phyloP scores from a whole-genome alignment of 1,140 invertebrate genomes.

The Dryas iulia region DNA sequence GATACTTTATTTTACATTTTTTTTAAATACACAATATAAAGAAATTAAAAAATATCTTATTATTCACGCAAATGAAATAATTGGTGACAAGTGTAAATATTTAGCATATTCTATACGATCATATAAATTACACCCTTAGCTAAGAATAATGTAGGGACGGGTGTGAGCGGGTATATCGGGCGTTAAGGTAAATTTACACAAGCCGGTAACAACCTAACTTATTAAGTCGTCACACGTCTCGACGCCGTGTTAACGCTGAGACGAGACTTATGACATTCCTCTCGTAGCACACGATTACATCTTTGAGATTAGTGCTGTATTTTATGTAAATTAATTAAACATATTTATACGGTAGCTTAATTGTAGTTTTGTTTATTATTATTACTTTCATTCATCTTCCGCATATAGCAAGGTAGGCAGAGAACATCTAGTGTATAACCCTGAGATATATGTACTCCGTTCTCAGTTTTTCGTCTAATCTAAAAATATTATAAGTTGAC shows the following conservation, averaged over 20 bases:
- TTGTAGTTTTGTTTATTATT: neutral
- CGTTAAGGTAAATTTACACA: constrained; percentile 75
- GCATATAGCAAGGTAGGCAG: neutral
- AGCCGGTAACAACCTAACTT: constrained; percentile 68
- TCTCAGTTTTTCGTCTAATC: no score
- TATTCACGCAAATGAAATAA: neutral
- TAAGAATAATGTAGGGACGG: constrained; percentile 70
- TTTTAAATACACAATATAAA: no score
- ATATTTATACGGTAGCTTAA: neutral
- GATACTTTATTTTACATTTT: no score
- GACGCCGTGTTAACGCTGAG: constrained; percentile 42
- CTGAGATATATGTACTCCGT: no score
- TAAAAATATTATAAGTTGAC: no score
- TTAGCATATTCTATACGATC: constrained; percentile 48
- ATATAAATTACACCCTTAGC: constrained; percentile 70
- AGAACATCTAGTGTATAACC: no score
- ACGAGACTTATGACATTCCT: constrained; percentile 49
- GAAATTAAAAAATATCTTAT: neutral
- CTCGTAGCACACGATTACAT: constrained; percentile 31
- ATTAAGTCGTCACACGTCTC: constrained; percentile 65
- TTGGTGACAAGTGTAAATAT: constrained; percentile 1
- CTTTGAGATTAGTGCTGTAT: constrained; percentile 15
- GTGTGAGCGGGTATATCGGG: constrained; percentile 56
- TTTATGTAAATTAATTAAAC: constrained; percentile 26
- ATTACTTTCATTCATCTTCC: no score